phyloP scores from a whole-genome alignment of 1,140 invertebrate species.

The Solenopsis fugax region DNA sequence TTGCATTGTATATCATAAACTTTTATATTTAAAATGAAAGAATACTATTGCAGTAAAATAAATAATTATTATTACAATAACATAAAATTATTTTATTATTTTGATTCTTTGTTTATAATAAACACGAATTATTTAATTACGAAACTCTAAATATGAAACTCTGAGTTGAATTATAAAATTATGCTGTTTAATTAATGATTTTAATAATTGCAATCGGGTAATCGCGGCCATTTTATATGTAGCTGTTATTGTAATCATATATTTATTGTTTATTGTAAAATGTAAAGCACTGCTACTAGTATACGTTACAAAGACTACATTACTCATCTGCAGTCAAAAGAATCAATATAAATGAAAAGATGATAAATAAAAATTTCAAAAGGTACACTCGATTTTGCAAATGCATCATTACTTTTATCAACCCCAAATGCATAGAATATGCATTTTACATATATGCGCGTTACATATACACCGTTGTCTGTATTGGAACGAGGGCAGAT shows the following conservation, averaged over 20 bases:
- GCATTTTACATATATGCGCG: neutral
- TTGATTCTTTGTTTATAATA: neutral
- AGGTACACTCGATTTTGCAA: neutral
- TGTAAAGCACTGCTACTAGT: no score
- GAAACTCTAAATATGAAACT: neutral
- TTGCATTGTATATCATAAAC: neutral
- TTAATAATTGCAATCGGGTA: neutral
- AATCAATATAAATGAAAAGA: neutral
- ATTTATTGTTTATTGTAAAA: neutral
- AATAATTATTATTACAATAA: neutral
- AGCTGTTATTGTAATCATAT: neutral
- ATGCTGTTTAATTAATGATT: conserved; percentile 12
- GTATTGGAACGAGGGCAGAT: conserved; percentile 65
- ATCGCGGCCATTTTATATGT: neutral
- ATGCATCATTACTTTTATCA: conserved; percentile 22
- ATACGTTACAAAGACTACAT: neutral
- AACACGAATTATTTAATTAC: neutral
- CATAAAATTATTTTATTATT: conserved; percentile 17
- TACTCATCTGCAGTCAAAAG: neutral
- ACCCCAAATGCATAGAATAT: neutral
- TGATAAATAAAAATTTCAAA: conserved; percentile 10
- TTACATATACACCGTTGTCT: conserved; percentile 46
- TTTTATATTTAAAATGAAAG: neutral
- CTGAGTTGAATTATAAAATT: neutral
- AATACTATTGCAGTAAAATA: neutral